phyloP scores from a whole-genome alignment of 2,113 vertebrate genomes.

The Brachyhypopomus occidentalis region DNA sequence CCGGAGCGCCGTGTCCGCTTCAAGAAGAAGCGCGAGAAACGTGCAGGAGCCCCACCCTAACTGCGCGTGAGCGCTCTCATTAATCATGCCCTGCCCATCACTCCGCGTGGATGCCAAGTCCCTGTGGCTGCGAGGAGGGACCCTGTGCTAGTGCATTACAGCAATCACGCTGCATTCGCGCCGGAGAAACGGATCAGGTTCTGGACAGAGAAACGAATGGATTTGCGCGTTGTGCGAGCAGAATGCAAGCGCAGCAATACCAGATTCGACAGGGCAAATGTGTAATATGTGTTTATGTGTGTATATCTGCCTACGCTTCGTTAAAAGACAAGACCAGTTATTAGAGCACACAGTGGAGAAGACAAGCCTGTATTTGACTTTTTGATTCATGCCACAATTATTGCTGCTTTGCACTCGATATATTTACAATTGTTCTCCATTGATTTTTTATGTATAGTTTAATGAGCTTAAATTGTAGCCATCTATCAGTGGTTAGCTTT shows the following conservation, averaged over 20 bases:
- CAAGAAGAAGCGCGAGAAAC: slow-evolving; percentile 20
- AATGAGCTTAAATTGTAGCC: slow-evolving; percentile 33
- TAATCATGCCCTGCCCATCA: slow-evolving; percentile 68
- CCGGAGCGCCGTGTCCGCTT: slow-evolving; percentile 51
- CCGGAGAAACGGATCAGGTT: slow-evolving; percentile 30
- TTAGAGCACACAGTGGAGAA: slow-evolving; percentile 17
- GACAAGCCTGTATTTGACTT: not conserved
- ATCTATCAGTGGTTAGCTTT: slow-evolving; percentile 28
- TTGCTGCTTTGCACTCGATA: slow-evolving; percentile 18
- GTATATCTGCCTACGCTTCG: no score
- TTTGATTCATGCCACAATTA: slow-evolving; percentile 27
- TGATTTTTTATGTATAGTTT: slow-evolving; percentile 11
- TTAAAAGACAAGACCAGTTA: not conserved
- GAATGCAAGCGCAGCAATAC: not conserved
- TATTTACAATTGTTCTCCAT: slow-evolving; percentile 3
- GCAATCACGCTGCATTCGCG: slow-evolving; percentile 7
- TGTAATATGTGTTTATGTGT: no score
- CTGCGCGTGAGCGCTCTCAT: slow-evolving; percentile 59
- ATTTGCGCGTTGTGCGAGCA: not conserved
- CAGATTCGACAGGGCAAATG: not conserved
- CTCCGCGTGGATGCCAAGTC: slow-evolving; percentile 46
- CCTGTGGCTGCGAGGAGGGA: slow-evolving; percentile 43
- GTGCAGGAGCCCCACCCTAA: slow-evolving; percentile 48
- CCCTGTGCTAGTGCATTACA: slow-evolving; percentile 46
- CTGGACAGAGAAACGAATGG: not conserved